A percentile compares a stretch with the other conserved stretches of the same genome.
Conservation (phyloP, 2,888 invertebrate species). For the Geophilus truncorum region DNA sequence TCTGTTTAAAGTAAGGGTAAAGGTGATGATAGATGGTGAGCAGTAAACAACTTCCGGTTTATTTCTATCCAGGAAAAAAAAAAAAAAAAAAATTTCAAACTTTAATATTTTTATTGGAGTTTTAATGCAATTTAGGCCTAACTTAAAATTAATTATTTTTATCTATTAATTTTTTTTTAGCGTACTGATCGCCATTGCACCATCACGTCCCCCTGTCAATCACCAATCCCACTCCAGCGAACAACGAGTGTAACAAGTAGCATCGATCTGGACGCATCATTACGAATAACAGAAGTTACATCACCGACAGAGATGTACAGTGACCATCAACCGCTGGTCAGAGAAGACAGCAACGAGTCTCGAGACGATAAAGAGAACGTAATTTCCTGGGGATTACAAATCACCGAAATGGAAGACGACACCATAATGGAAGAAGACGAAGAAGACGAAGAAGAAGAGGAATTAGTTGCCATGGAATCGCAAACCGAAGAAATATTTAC, state of each 20-base stretch:
- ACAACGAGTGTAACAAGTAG: neutral
- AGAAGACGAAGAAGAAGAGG: neutral
- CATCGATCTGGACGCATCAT: neutral
- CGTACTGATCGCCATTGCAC: neutral
- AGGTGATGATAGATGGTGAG: too few relatives aligned
- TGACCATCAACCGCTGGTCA: neutral
- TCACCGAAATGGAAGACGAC: conserved; percentile 13
- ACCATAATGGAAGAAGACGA: conserved; percentile 21
- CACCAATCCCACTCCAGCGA: neutral
- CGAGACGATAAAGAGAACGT: neutral
- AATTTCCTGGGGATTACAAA: neutral
- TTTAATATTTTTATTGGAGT: too few relatives aligned
- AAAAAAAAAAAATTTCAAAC: too few relatives aligned
- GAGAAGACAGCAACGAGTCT: neutral
- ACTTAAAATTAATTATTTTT: too few relatives aligned
- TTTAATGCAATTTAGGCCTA: too few relatives aligned
- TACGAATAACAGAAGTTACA: conserved; percentile 18
- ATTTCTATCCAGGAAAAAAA: too few relatives aligned
- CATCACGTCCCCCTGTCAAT: neutral
- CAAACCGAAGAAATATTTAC: neutral
- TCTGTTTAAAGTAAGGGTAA: too few relatives aligned
- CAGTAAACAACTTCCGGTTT: too few relatives aligned
- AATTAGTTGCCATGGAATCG: neutral
- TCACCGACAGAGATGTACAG: neutral
- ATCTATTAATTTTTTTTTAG: neutral